A percentile compares a stretch with the other conserved stretches of the same genome.
These are phyloP conservation scores for Heliothis virescens DNA, from an alignment of 1,140 invertebrate genomes.

Conservation along the genomic window DNA sequence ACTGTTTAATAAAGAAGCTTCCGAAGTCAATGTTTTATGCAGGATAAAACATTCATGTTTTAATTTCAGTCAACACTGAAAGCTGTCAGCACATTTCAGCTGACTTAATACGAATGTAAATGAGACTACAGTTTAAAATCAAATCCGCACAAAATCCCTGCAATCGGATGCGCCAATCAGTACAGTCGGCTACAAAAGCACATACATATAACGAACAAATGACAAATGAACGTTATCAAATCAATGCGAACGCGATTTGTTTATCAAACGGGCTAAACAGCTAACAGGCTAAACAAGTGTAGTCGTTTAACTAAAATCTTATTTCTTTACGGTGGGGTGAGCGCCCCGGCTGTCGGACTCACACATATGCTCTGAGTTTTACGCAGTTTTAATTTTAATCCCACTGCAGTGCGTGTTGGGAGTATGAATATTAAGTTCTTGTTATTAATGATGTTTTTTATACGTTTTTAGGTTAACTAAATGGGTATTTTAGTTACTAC, in stretches of 20 bases:
- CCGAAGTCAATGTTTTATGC: too few species aligned
- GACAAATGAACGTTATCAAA: slow-evolving; percentile 41
- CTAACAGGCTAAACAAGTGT: slow-evolving; percentile 39
- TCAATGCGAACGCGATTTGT: slow-evolving; percentile 30
- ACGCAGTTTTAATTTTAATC: slow-evolving; percentile 78
- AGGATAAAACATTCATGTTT: background rate
- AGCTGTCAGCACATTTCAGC: background rate
- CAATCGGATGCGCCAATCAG: background rate
- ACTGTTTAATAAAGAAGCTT: too few species aligned
- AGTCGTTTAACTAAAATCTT: slow-evolving; percentile 54
- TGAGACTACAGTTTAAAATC: slow-evolving; percentile 9
- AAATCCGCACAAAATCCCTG: slow-evolving; percentile 1
- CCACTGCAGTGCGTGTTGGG: slow-evolving; percentile 34
- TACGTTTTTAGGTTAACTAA: background rate
- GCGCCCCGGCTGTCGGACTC: slow-evolving; percentile 50
- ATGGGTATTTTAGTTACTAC: too few species aligned
- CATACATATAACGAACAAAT: too few species aligned
- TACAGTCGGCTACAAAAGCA: background rate
- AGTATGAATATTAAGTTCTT: slow-evolving; percentile 39
- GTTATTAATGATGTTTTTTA: slow-evolving; percentile 7
- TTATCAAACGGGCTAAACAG: slow-evolving; percentile 17
- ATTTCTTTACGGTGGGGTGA: slow-evolving; percentile 61
- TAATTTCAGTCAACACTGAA: background rate
- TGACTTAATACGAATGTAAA: slow-evolving; percentile 17
- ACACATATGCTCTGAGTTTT: slow-evolving; percentile 73